Base-by-base conservation (phyloP, 1,140 invertebrate genomes). In the Drosophila guanche region DNA sequence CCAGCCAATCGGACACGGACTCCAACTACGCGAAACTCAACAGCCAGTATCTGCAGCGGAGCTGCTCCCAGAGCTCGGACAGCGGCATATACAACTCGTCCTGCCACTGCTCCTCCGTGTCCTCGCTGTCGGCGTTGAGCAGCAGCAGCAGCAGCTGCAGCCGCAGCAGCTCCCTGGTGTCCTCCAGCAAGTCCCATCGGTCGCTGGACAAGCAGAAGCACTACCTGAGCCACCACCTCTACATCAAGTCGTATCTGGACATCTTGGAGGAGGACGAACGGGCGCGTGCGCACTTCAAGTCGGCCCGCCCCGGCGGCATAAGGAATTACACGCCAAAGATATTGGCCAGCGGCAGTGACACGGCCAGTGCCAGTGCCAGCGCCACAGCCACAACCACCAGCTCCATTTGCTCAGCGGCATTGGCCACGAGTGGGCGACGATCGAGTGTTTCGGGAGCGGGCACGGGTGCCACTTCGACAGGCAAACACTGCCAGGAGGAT, bases 241-340 rank as follows among this genome's bases (percentile, higher is more conserved):
- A 93, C 50, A 92, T 94, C 52, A 94, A 94, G 76, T 93, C 93
- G 50, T 94, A 94, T 77, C 79, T 94, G 52, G 93, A 93, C 48
- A 93, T 94, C 54, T 90, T 92, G 23, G 93, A 93, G 74, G 92
- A 93, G 75, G 75, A 91, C 84, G 78, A 90, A 27, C 83, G 81
- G 23, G 92, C 90, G 1, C 92, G 92, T 62, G 81, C 83, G 4
- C 89, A 91, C 8, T 89, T 92, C 55, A 83, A 86, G 37, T 90
- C 91, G 6, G 93, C 93, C 50, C 92, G 92, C 77, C 91, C 92
- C 2, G 94, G 94, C 6, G 94, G 94, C 23, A 94, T 95, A 71
- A 92, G 94, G 65, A 94, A 95, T 86, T 95, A 95, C 62, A 94
- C 93, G 3, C 94, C 94, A 0, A 95, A 95, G 81, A 94, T 94